Base-by-base conservation (phyloP, 2,113 vertebrate species). In the Misgurnus mizolepis region DNA sequence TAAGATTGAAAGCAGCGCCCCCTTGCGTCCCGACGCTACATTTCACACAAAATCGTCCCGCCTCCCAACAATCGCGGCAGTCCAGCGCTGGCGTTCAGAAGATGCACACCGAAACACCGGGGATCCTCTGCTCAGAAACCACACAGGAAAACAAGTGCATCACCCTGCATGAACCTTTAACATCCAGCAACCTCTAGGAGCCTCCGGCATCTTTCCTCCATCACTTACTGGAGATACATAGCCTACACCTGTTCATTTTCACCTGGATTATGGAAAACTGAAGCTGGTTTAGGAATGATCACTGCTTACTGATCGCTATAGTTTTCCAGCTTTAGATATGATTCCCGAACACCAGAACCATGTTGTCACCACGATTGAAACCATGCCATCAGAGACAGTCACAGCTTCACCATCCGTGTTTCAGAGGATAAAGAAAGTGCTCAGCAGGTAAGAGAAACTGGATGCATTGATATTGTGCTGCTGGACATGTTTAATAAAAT, bases 361-460 rank as follows among this genome's bases (percentile, higher is more conserved):
- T 92, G 94, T 94, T 88, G 93, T 95, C 88, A 93, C 93, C 85
- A 95, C 94, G 87, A 95, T 94, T 85, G 95, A 95, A 88, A 93
- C 93, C 86, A 91, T 95, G 89, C 94, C 95, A 64, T 86, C 93
- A 45, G 94, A 94, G 86, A 86, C 89, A 81, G 88, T 79, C 74
- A 86, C 88, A 64, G 87, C 93, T 77, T 89, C 91, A 67, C 85
- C 91, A 50, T 89, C 92, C 81, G 84, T 94, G 84, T 87, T 91
- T 86, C 94, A 94, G 88, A 87, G 94, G 91, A 90, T 96, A 89
- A 91, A 90, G 89, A 95, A 93, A 92, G 94, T 95, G 81, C 88
- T 96, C 87, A 95, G 92, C 93, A 95, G 95, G 95, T 96, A 93
- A 94, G 92, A 27, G 53, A 41, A 41, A 41, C 64, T 5, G 64